A percentile compares a stretch with the other conserved stretches of the same genome.
Conservation (phyloP, 1,140 invertebrate genomes). For the Ylistrum balloti region DNA sequence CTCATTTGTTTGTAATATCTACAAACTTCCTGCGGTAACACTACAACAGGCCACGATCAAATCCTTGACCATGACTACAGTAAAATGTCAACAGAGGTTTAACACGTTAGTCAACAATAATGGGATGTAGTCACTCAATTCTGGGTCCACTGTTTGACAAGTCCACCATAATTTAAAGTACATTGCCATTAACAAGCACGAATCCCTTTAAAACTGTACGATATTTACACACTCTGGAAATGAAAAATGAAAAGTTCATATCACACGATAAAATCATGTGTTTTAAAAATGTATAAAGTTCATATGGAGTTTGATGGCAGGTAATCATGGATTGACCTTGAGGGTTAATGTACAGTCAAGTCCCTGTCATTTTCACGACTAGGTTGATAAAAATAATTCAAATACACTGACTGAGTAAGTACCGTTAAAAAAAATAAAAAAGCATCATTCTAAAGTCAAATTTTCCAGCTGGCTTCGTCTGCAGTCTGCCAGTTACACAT, state of each 20-base stretch:
- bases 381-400: not conserved
- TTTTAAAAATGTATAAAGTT: not conserved
- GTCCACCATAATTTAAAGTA: constrained; percentile 5
- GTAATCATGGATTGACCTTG: not conserved
- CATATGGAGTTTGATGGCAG: not conserved
- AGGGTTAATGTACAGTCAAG: not conserved
- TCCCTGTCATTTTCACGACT: not conserved
- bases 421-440: too few species aligned
- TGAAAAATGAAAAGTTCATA: not conserved
- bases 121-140: not conserved
- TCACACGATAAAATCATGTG: not conserved
- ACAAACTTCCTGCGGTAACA: too few species aligned
- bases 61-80: not conserved
- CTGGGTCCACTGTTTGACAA: not conserved
- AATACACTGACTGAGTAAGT: not conserved
- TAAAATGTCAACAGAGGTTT: not conserved
- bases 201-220: not conserved
- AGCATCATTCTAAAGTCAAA: too few species aligned
- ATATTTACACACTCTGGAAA: not conserved
- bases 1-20: too few species aligned
- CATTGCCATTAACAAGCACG: not conserved
- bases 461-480: too few species aligned
- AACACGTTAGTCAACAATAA: not conserved
- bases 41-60: too few species aligned
- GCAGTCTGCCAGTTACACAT: too few species aligned